Conservation (phyloP, 2,888 invertebrate genomes). For the Agrilus cyanescens region DNA sequence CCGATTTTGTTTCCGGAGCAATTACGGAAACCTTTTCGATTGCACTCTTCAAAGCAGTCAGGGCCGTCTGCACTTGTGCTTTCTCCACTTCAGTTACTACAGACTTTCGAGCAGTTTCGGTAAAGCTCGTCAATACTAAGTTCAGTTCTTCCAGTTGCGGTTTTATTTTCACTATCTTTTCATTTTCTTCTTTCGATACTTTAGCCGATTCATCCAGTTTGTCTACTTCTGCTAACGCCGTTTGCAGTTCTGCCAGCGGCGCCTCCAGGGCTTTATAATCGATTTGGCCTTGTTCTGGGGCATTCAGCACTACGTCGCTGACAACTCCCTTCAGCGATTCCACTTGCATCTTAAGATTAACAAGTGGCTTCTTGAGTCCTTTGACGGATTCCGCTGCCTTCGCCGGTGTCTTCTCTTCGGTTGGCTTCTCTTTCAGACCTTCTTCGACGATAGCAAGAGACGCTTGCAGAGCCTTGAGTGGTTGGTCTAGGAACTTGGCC, state of each 20-base stretch:
- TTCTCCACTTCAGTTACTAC: conserved; percentile 3
- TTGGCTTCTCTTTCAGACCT: too few species aligned
- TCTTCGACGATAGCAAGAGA: background rate
- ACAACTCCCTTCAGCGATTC: too few species aligned
- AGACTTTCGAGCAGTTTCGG: background rate
- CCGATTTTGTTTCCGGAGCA: background rate
- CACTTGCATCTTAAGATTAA: too few species aligned
- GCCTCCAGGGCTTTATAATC: too few species aligned
- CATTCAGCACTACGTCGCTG: too few species aligned
- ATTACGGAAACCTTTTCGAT: background rate
- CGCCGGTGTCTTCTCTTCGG: too few species aligned
- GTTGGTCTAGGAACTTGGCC: background rate
- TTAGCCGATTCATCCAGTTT: background rate
- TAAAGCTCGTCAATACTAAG: background rate
- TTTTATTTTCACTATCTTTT: conserved; percentile 3
- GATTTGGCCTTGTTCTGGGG: too few species aligned
- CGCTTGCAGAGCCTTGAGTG: background rate
- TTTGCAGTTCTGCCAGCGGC: too few species aligned
- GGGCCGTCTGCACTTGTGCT: conserved; percentile 5
- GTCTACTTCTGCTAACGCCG: conserved; percentile 2
- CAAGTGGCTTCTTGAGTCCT: too few species aligned
- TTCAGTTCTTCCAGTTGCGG: conserved; percentile 2
- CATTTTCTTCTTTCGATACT: background rate
- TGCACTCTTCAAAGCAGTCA: conserved; percentile 6
- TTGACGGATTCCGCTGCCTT: too few species aligned